phyloP scores from a whole-genome alignment of 2,797 vertebrate species.

The Masticophis lateralis region DNA sequence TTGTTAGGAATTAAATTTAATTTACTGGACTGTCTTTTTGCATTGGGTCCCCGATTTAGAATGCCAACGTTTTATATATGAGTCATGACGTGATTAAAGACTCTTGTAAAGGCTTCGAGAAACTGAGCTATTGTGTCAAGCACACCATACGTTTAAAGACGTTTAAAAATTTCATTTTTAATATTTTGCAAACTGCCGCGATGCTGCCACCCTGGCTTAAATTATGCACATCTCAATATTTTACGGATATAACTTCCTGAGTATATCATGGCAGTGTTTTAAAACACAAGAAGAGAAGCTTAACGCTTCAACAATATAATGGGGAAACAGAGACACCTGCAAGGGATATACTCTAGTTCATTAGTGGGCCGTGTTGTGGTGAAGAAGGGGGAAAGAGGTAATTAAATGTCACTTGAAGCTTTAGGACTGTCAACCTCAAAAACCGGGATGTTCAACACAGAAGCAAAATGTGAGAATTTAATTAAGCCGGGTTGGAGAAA shows the following conservation, averaged over 20 bases:
- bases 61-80: not conserved
- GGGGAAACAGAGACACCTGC: not conserved
- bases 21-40: constrained; percentile 4
- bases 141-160: not conserved
- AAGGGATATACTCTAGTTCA: not conserved
- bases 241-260: not conserved
- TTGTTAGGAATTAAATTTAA: constrained; percentile 8
- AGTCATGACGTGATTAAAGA: not conserved
- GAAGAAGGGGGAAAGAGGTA: not conserved
- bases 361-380: not conserved
- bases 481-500: constrained; percentile 22
- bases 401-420: not conserved
- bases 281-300: not conserved
- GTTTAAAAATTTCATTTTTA: not conserved
- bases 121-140: not conserved
- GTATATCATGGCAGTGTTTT: not conserved
- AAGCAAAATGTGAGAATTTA: not conserved
- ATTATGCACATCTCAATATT: not conserved
- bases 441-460: not conserved
- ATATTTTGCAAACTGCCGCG: not conserved
- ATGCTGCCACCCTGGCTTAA: not conserved
- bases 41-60: not conserved
- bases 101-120: not conserved
- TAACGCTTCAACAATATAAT: not conserved
- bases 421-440: not conserved